Conservation (phyloP, 2,888 invertebrate species). For the Dicranocentrus wangi region DNA sequence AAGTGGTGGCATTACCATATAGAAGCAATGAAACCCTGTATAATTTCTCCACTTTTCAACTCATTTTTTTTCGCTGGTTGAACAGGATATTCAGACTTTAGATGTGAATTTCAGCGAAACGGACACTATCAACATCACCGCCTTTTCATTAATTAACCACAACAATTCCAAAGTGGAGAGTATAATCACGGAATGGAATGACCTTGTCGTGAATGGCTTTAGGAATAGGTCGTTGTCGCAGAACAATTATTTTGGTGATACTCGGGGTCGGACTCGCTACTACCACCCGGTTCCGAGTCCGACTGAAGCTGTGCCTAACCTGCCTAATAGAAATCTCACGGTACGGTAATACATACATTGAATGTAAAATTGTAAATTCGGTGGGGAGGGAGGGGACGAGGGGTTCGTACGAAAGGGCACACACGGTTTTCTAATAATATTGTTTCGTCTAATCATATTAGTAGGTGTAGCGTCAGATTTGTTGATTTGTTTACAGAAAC, state of each 20-base stretch:
- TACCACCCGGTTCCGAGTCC: slow-evolving; percentile 47
- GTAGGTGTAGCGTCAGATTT: too few species aligned
- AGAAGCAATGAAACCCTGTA: not conserved
- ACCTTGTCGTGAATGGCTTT: slow-evolving; percentile 68
- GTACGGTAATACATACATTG: slow-evolving; percentile 51
- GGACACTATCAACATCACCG: slow-evolving; percentile 92
- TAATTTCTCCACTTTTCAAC: not conserved
- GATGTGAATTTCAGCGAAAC: slow-evolving; percentile 96
- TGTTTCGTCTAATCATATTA: too few species aligned
- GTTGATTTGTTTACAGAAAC: too few species aligned
- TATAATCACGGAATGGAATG: slow-evolving; percentile 84
- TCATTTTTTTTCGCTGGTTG: not conserved
- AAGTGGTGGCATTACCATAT: not conserved
- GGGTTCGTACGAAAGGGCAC: too few species aligned
- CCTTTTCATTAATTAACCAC: slow-evolving; percentile 91
- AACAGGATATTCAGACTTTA: slow-evolving; percentile 90
- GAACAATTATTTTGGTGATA: slow-evolving; percentile 61
- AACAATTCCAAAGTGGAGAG: slow-evolving; percentile 85
- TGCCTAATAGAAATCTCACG: slow-evolving; percentile 68
- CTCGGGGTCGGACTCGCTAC: slow-evolving; percentile 45
- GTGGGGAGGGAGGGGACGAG: too few species aligned
- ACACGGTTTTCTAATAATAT: too few species aligned
- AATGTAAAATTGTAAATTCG: too few species aligned
- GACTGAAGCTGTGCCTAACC: slow-evolving; percentile 64
- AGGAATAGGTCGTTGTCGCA: slow-evolving; percentile 52